These are phyloP conservation scores for Peromyscus californicus DNA, from an alignment of 2,113 vertebrate genomes.

Conservation along the genomic window DNA sequence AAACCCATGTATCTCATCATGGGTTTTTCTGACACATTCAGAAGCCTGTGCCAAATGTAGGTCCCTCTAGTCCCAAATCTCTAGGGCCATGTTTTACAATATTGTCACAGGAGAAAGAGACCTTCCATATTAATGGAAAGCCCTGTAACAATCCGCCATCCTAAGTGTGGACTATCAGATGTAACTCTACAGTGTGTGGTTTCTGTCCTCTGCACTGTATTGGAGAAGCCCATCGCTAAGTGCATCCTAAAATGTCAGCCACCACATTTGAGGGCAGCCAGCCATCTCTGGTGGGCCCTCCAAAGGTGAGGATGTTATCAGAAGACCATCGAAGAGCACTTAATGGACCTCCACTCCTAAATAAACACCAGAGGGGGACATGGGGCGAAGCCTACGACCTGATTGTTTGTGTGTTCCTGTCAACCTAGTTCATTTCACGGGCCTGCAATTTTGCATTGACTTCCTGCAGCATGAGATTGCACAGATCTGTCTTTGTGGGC, in stretches of 20 bases:
- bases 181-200: constrained; percentile 60
- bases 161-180: neutral
- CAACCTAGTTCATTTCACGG: constrained; percentile 74
- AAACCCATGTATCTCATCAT: neutral
- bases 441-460: constrained; percentile 40
- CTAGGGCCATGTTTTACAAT: neutral
- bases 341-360: constrained; percentile 80
- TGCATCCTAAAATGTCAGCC: constrained; percentile 76
- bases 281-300: constrained; percentile 36
- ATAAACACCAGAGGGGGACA: constrained; percentile 64
- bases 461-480: constrained; percentile 78
- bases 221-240: constrained; percentile 67
- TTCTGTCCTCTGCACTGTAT: constrained; percentile 49
- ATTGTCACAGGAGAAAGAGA: neutral
- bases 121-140: neutral
- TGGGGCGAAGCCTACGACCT: constrained; percentile 17
- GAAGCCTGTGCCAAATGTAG: neutral
- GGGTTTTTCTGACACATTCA: neutral
- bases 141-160: constrained; percentile 12
- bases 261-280: constrained; percentile 75
- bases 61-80: neutral
- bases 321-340: constrained; percentile 82
- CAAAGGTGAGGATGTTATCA: constrained; percentile 79
- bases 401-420: constrained; percentile 83
- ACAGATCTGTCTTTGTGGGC: constrained; percentile 72